Conservation (phyloP, 2,888 invertebrate genomes). For the Microplitis deprimator region DNA sequence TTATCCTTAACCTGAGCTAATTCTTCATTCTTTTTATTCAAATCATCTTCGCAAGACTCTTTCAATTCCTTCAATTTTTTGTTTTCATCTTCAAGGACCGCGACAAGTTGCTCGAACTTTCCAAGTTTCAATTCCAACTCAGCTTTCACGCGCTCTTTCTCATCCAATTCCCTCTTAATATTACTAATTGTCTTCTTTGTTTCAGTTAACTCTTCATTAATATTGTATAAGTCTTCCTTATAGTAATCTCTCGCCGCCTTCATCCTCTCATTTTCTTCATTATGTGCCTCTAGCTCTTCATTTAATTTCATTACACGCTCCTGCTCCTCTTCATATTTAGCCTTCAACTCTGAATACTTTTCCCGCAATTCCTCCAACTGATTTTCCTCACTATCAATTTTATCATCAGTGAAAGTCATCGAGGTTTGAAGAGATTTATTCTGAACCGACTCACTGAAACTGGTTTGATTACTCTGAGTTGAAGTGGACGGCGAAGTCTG, state of each 20-base stretch:
- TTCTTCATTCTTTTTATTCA: not conserved
- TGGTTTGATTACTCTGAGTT: constrained; percentile 48
- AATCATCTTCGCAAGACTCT: constrained; percentile 21
- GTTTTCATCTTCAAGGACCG: constrained; percentile 27
- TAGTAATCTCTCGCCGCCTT: constrained; percentile 1
- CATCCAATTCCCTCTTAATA: not conserved
- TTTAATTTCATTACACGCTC: constrained; percentile 1
- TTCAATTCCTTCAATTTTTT: constrained; percentile 23
- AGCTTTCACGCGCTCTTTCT: constrained; percentile 1
- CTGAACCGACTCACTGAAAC: constrained; percentile 38
- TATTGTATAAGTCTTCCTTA: constrained; percentile 9
- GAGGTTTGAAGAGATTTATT: constrained; percentile 52
- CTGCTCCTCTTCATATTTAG: constrained; percentile 43
- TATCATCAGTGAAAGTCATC: constrained; percentile 37
- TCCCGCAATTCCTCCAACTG: constrained; percentile 47
- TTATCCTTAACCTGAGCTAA: not conserved
- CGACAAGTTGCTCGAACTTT: constrained; percentile 18
- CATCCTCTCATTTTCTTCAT: not conserved
- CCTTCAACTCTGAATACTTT: constrained; percentile 43
- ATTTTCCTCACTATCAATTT: constrained; percentile 36
- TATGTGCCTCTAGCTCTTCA: not conserved
- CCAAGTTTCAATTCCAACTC: constrained; percentile 6
- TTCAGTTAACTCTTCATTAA: not conserved
- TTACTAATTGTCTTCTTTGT: not conserved
- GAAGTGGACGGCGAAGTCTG: constrained; percentile 48